Conservation (phyloP, 2,113 vertebrate genomes). For the Corapipo altera region DNA sequence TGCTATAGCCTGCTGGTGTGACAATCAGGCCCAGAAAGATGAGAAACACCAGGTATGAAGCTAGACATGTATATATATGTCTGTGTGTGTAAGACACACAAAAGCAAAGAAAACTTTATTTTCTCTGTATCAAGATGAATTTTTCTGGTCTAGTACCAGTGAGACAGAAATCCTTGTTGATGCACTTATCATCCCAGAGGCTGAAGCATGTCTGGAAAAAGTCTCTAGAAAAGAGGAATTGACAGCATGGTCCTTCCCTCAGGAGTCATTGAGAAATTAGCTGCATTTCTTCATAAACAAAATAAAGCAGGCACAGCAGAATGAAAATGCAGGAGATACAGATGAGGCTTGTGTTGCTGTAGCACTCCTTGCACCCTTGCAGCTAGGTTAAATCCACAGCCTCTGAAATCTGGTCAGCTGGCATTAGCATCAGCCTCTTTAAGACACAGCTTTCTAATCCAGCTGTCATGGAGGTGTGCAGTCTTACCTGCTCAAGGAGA, state of each 20-base stretch:
- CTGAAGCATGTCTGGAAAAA: background rate
- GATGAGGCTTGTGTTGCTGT: background rate
- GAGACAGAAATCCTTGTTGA: background rate
- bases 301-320: background rate
- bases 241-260: background rate
- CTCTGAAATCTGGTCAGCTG: slow-evolving; percentile 15
- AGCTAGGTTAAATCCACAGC: slow-evolving; percentile 26
- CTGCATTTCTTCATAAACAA: background rate
- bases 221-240: background rate
- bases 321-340: background rate
- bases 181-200: background rate
- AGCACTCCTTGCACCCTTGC: slow-evolving; percentile 2
- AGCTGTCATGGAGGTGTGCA: background rate
- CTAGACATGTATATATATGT: background rate
- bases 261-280: background rate
- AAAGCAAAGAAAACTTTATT: background rate
- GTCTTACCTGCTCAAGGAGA: background rate
- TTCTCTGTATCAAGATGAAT: background rate
- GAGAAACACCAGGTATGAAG: background rate
- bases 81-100: background rate
- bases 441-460: slow-evolving; percentile 28
- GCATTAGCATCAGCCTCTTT: slow-evolving; percentile 31
- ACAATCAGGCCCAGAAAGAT: background rate
- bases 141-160: background rate
- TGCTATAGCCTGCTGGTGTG: background rate